Base-by-base conservation (phyloP, 2,888 invertebrate genomes). In the Thereva unica region DNA sequence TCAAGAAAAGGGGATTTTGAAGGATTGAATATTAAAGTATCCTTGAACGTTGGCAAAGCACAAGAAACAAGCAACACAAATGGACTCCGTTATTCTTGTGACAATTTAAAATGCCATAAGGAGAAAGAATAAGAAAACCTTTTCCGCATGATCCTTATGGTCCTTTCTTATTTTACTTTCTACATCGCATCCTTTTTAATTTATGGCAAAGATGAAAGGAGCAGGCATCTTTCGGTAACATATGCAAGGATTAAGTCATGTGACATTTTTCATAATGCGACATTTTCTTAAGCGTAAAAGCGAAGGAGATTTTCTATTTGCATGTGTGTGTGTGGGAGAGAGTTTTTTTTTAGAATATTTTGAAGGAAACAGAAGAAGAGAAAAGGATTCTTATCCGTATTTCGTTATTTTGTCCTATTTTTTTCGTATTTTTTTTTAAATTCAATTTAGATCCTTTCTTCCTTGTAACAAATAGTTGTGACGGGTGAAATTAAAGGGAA, bases 201-300 rank as follows among this genome's bases (percentile, higher is more conserved):
- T 53, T 53, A 53, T 53, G 37, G 38, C 4, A n/a, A 10, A 10
- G 53, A 38, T n/a, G 9, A 50, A 6, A 23, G n/a, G 38, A 10
- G 38, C 38, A 37, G 38, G 40, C 9, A 61, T 23, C 8, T 23
- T 61, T 61, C 61, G 9, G 50, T 50, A 61, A 61, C 61, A 61
- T 61, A 61, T 61, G 61, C 61, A 61, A 61, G 61, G 61, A 61
- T 61, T 61, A 61, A 61, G 61, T 61, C 61, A 61, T 61, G 61
- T 61, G 61, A 61, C 61, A 50, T 61, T 42, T 40, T 61, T 61
- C 41, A 50, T 7, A 50, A 61, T 61, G 49, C 41, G 41, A 40
- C 41, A 45, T 61, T 50, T 61, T 50, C 50, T 61, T 41, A 23
- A 23, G 34, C 35, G 41, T 12, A 55, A 59, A 38, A 40, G 50